Evolutionary conservation across 2,888 invertebrate genomes (phyloP).

Genomic region (Eilema depressum): DNA sequence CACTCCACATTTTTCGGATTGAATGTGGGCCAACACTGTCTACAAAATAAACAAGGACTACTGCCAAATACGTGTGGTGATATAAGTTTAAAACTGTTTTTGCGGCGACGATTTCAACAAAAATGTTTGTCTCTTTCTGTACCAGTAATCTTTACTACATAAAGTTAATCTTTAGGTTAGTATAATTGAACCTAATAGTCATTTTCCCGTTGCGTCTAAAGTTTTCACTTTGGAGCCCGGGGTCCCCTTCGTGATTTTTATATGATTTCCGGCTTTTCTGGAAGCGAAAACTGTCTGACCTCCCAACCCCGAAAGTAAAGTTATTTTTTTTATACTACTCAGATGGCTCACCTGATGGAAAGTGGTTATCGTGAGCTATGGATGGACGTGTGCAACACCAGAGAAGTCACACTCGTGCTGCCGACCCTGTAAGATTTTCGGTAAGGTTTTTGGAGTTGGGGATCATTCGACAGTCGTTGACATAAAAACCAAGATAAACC

Average conservation of each 20-base stretch:
- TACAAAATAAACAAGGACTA: constrained; percentile 24
- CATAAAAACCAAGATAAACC: too few relatives aligned
- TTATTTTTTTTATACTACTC: too few relatives aligned
- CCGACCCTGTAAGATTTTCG: too few relatives aligned
- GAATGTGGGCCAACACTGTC: constrained; percentile 16
- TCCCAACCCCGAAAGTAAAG: too few relatives aligned
- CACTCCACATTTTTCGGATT: constrained; percentile 29
- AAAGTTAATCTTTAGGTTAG: too few relatives aligned
- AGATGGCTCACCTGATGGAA: too few relatives aligned
- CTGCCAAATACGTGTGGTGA: constrained; percentile 35
- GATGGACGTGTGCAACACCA: too few relatives aligned
- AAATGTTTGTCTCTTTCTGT: not conserved
- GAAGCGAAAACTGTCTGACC: too few relatives aligned
- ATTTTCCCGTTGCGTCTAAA: not conserved
- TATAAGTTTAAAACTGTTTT: constrained; percentile 16
- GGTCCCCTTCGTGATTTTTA: not conserved
- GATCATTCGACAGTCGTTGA: not conserved
- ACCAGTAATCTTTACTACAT: not conserved
- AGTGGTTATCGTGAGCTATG: too few relatives aligned
- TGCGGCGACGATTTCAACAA: constrained; percentile 2
- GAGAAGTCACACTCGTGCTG: too few relatives aligned
- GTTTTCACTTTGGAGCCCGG: not conserved
- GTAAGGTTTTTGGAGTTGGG: not conserved
- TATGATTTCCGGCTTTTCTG: too few relatives aligned
- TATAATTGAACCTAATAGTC: not conserved